Base-by-base conservation (phyloP, 2,797 vertebrate species). In the Takifugu ocellatus region DNA sequence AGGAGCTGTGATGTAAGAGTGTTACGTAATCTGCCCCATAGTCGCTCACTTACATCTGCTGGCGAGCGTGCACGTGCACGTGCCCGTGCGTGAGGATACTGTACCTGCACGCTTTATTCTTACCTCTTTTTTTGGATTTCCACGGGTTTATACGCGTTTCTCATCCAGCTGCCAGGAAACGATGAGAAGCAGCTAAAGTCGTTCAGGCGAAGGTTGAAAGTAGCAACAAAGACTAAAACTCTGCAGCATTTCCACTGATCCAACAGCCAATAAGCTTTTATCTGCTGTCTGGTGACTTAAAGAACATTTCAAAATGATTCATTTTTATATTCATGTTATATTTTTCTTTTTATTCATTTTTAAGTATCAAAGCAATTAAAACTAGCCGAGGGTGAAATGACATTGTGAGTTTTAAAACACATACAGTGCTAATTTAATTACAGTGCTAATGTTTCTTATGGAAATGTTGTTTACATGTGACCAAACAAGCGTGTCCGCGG, bases 1-100 rank as follows among this genome's bases (percentile, higher is more conserved):
- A 72, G 64, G 57, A 65, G 77, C 76, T 55, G 71, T 86, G 79
- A 84, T 86, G 83, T 80, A 87, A 84, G 73, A 78, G 77, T 72
- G 56, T 87, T 82, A 84, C 59, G 33, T 83, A 87, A 88, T 75
- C 48, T 42, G 62, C 66, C 68, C 21, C 50, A 7, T 43, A 72
- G 67, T 72, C 78, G 75, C 63, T 82, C 74, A 65, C 57, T 67
- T 63, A 66, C 17, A 55, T 67, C 26, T 63, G 52, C 5, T 43
- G 8, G 46, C n/a, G 25, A 14, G 25, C 21, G 39, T 45, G 24
- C 27, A 16, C 45, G 36, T 27, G 25, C 33, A 16, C 45, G 36
- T 27, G 25, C 33, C 7, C 29, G 11, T 51, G 26, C 49, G 25
- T 6, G 3, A 15, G 42, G 33, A 53, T 55, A 56, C 58, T 48